Percentiles rank a stretch among this genome's conserved stretches.
Evolutionary conservation across 2,797 vertebrate species (phyloP).

Genomic region (Bradypodion ventrale): DNA sequence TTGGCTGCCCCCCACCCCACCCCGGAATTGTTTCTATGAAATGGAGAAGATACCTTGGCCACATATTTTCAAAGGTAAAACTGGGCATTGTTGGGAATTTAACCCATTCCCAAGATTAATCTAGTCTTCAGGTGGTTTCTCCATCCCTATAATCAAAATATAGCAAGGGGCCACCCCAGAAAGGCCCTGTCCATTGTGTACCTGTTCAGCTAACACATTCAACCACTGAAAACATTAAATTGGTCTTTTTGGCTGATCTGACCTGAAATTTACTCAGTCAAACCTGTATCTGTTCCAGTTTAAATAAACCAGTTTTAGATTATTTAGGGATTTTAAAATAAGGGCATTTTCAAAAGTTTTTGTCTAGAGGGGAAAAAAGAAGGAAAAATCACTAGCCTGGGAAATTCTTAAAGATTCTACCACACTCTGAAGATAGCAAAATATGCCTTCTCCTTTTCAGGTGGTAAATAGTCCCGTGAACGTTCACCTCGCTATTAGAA

Average conservation of each 20-base stretch:
- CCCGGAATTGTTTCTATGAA: background rate
- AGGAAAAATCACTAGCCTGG: background rate
- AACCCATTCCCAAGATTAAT: background rate
- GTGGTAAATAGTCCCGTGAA: background rate
- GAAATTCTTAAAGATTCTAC: background rate
- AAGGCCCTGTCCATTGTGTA: background rate
- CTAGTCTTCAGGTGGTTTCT: background rate
- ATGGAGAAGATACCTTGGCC: background rate
- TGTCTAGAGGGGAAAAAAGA: too few species aligned
- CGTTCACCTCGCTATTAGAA: background rate
- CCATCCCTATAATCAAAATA: too few species aligned
- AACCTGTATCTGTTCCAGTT: too few species aligned
- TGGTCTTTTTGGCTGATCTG: background rate
- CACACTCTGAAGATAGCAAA: background rate
- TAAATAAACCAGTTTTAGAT: too few species aligned
- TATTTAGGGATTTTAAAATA: too few species aligned
- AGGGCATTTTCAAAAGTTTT: background rate
- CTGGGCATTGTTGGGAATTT: background rate
- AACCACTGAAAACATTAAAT: background rate
- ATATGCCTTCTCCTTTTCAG: too few species aligned
- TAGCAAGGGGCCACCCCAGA: background rate
- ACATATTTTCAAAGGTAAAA: background rate
- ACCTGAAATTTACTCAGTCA: too few species aligned
- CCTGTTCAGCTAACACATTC: background rate
- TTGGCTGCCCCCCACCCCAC: background rate